Conservation (phyloP, 1,140 invertebrate species). For the Drepana arcuata region DNA sequence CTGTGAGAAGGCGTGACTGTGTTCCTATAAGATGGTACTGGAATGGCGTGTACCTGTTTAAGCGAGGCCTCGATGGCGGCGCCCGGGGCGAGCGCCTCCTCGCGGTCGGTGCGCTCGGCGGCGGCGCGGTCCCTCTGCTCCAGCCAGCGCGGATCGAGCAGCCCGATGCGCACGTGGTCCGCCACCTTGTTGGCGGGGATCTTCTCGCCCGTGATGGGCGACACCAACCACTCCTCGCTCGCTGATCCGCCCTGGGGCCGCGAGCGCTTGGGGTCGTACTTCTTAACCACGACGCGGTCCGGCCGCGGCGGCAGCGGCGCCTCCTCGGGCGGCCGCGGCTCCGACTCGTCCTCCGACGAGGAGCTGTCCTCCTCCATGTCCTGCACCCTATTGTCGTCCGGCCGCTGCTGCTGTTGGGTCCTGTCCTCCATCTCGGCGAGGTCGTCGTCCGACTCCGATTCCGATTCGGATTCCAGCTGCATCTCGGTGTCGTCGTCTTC, state of each 20-base stretch:
- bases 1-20: too few relatives aligned
- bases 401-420: constrained; percentile 68
- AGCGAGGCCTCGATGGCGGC: constrained; percentile 95
- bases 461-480: constrained; percentile 75
- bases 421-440: constrained; percentile 78
- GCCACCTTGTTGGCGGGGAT: constrained; percentile 97
- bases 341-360: constrained; percentile 83
- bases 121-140: constrained; percentile 88
- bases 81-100: constrained; percentile 65
- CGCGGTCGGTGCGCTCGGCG: constrained; percentile 58
- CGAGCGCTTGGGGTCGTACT: constrained; percentile 95
- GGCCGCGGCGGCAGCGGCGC: constrained; percentile 88
- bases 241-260: constrained; percentile 73
- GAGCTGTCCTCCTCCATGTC: constrained; percentile 93
- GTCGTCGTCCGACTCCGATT: constrained; percentile 78
- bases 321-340: constrained; percentile 72
- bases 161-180: constrained; percentile 97
- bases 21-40: too few relatives aligned
- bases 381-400: constrained; percentile 75
- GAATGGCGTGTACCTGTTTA: constrained; percentile 71
- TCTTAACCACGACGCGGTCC: constrained; percentile 96
- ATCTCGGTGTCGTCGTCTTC: constrained; percentile 79
- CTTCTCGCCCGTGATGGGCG: constrained; percentile 97
- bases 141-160: constrained; percentile 98
- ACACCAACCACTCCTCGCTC: constrained; percentile 94